Percentiles rank a stretch among this genome's conserved stretches.
Evolutionary conservation across 1,140 invertebrate species (phyloP).

Genomic region (Drosophila baimaii): DNA sequence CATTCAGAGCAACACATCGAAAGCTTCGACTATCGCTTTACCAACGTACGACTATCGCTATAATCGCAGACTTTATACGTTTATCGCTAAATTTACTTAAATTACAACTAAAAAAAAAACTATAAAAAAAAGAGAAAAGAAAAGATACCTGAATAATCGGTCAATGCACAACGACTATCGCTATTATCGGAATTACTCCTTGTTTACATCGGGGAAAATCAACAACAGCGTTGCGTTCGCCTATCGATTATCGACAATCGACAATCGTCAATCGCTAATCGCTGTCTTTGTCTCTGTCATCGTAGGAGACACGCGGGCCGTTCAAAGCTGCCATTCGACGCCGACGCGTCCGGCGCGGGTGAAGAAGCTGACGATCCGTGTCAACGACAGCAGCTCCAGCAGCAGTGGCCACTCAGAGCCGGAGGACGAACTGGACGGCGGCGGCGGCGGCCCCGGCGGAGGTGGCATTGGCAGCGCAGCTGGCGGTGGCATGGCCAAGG

Average conservation of each 20-base stretch:
- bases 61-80: constrained; percentile 24
- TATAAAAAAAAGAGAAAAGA: background rate
- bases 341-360: constrained; percentile 69
- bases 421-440: constrained; percentile 63
- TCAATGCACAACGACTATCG: constrained; percentile 4
- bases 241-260: constrained; percentile 7
- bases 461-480: background rate
- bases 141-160: background rate
- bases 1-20: constrained; percentile 19
- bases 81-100: constrained; percentile 8
- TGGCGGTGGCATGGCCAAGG: constrained; percentile 4
- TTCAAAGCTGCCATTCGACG: constrained; percentile 74
- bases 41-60: constrained; percentile 23
- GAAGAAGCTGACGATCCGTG: constrained; percentile 82
- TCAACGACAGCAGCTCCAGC: constrained; percentile 85
- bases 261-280: constrained; percentile 26
- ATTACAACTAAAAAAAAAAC: background rate
- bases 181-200: constrained; percentile 3
- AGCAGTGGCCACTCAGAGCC: constrained; percentile 72
- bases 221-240: background rate
- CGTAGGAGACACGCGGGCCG: constrained; percentile 57
- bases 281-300: constrained; percentile 31
- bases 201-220: background rate
- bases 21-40: constrained; percentile 22
- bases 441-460: background rate